phyloP scores from a whole-genome alignment of 2,797 vertebrate species.

The Sebastes matsubarae region DNA sequence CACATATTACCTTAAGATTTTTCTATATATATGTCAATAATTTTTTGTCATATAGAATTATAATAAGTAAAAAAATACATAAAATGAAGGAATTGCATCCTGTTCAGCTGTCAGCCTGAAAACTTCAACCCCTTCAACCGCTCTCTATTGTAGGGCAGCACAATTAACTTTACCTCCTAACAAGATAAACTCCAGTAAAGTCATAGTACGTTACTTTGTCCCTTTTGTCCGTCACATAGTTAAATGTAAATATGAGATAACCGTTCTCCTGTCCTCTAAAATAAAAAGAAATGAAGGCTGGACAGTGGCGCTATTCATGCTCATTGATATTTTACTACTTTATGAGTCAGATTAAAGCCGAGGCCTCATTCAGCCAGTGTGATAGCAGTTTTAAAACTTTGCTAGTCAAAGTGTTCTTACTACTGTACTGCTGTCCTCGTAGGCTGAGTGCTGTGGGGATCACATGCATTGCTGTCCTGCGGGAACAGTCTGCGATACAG shows the following conservation, averaged over 20 bases:
- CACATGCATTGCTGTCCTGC: constrained; percentile 89
- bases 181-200: neutral
- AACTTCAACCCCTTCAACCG: too few relatives aligned
- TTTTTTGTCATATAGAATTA: neutral
- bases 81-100: neutral
- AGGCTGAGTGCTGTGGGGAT: constrained; percentile 91
- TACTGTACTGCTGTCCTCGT: constrained; percentile 17
- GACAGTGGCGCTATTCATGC: constrained; percentile 42
- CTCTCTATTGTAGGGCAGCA: neutral
- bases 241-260: constrained; percentile 33
- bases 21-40: neutral
- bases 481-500: constrained; percentile 77
- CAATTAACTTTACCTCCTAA: neutral
- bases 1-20: too few relatives aligned
- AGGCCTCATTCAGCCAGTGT: neutral
- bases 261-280: neutral
- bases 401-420: constrained; percentile 67
- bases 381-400: constrained; percentile 49
- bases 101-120: too few relatives aligned
- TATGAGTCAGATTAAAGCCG: constrained; percentile 37
- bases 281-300: constrained; percentile 1
- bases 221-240: constrained; percentile 10
- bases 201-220: neutral
- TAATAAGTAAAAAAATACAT: neutral
- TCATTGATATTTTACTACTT: constrained; percentile 21